Evolutionary conservation across 2,797 vertebrate species (phyloP), one percentile per base, ranked within the genome.

Genomic region (Chelmon rostratus): DNA sequence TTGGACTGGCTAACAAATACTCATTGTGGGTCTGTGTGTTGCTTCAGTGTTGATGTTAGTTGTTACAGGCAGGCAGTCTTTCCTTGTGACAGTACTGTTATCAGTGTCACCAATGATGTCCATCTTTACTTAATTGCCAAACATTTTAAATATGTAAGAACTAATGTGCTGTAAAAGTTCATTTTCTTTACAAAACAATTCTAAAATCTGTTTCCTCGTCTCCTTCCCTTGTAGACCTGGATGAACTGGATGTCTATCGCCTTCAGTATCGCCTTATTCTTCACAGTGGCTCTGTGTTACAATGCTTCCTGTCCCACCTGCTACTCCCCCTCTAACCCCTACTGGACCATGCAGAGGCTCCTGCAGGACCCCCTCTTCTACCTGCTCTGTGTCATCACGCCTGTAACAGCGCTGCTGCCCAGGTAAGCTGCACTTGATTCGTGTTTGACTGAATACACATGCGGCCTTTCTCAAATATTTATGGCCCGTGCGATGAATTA

Each of bases 321-420:
- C 91, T 97, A 96, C 90, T 94, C 97, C 56, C 98, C 98, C 3
- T 99, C 98, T 23, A 99, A 98, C 94, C 97, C 98, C 1, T 98
- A 99, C 93, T 98, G 98, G 98, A 98, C 95, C 73, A 96, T 98
- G 94, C 96, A 99, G 87, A 96, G 91, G 56, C 92, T 99, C 31
- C 93, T 99, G 91, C 95, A 93, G 76, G 96, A 98, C 77, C 97
- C 97, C 0, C 75, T 96, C 77, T 99, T 99, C 93, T 99, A 99
- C 93, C 92, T 98, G 88, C 96, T 96, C 59, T 98, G 97, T 70
- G 68, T 97, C 85, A 65, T 99, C 88, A 97, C 98, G 0, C 98
- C 98, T 3, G 73, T 96, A 0, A 70, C 96, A 0, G 98, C 98
- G 0, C 94, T 99, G 76, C 94, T 99, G 86, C 98, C 98, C 81